These are phyloP conservation scores for Gonocerus acuteangulatus DNA, from an alignment of 2,888 invertebrate genomes.

Conservation along the genomic window DNA sequence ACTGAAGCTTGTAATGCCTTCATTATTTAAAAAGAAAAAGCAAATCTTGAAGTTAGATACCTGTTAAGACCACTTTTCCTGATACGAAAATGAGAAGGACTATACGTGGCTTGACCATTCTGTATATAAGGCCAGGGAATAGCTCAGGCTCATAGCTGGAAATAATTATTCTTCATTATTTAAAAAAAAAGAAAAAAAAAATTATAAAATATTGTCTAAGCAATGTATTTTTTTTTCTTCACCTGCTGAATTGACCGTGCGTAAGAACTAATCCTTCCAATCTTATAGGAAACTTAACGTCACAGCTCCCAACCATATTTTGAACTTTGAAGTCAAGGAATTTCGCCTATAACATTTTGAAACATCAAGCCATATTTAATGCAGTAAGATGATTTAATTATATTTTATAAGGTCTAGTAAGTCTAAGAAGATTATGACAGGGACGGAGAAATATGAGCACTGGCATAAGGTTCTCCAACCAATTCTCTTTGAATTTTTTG, in stretches of 20 bases:
- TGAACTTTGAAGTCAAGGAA: conserved; percentile 75
- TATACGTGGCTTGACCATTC: conserved; percentile 60
- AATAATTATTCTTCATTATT: too few relatives aligned
- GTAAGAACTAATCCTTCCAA: conserved; percentile 72
- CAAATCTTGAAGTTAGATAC: too few relatives aligned
- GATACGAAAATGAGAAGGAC: conserved; percentile 63
- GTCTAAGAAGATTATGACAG: too few relatives aligned
- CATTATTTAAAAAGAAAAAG: too few relatives aligned
- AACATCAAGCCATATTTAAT: too few relatives aligned
- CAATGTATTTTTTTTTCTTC: conserved; percentile 7
- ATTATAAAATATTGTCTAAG: too few relatives aligned
- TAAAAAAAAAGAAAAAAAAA: conserved; percentile 1
- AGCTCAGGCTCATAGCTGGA: conserved; percentile 56
- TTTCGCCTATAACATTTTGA: conserved; percentile 59
- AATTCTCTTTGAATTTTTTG: too few relatives aligned
- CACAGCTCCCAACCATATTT: conserved; percentile 81
- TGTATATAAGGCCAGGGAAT: conserved; percentile 60
- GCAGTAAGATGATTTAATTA: too few relatives aligned
- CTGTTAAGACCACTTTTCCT: conserved; percentile 60
- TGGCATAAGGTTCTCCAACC: too few relatives aligned
- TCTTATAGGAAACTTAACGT: conserved; percentile 77
- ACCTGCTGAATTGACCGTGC: conserved; percentile 68
- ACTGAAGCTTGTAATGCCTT: too few relatives aligned
- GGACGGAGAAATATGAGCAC: too few relatives aligned
- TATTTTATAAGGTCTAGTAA: too few relatives aligned